Evolutionary conservation across 2,113 vertebrate genomes (phyloP).

Genomic region (Todiramphus chloris): DNA sequence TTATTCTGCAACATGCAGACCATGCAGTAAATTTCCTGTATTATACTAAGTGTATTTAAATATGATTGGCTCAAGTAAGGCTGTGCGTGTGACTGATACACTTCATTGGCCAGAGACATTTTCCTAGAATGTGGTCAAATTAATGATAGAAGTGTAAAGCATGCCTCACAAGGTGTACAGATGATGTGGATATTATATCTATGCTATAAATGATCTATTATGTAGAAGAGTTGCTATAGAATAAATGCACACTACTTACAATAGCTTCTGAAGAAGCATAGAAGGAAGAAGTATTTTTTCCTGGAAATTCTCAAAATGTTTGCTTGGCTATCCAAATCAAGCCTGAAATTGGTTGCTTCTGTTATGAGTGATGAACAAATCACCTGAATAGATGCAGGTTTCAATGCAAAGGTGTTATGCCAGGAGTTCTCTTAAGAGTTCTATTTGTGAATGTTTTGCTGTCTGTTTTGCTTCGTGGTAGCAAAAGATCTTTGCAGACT

Average conservation of each 20-base stretch:
- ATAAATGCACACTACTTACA: not conserved
- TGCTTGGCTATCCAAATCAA: slow-evolving; percentile 4
- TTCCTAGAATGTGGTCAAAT: not conserved
- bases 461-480: not conserved
- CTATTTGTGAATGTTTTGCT: not conserved
- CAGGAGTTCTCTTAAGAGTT: not conserved
- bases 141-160: not conserved
- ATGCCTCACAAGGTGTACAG: not conserved
- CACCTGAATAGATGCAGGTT: not conserved
- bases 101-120: not conserved
- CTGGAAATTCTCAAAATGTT: slow-evolving; percentile 15
- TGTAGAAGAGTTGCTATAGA: not conserved
- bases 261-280: not conserved
- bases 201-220: not conserved
- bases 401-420: not conserved
- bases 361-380: not conserved
- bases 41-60: not conserved
- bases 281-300: not conserved
- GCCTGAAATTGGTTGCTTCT: slow-evolving; percentile 4
- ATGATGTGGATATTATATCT: not conserved
- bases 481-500: not conserved
- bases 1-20: not conserved
- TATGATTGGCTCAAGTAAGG: not conserved
- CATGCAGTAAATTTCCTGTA: not conserved
- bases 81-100: not conserved